Evolutionary conservation across 2,113 vertebrate species (phyloP), one percentile per base, ranked within the genome.

Genomic region (Poicephalus meyeri): DNA sequence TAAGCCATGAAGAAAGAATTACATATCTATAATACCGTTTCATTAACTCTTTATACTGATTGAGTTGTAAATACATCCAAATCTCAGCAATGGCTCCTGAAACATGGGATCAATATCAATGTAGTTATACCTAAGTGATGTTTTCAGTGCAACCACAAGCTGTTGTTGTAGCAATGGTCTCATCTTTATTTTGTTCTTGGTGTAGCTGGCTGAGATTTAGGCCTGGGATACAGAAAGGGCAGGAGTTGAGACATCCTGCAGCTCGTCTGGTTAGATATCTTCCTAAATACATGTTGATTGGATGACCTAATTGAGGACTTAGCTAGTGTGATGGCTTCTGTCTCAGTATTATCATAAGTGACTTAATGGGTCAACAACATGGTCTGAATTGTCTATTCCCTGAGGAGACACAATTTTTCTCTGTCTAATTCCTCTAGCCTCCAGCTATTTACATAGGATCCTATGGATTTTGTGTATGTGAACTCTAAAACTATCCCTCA

Each of bases 291-390:
- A 0, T 85, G 96, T 91, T 94, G 77, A 97, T 82, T 93, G 89
- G 86, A 55, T 97, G 96, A 95, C 96, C 95, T 97, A 97, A 95
- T 91, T 97, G 89, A 86, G 70, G 89, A 91, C 53, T 95, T 95
- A 92, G 74, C 86, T 85, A 29, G 89, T 88, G 58, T 80, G 39
- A 72, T 93, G 92, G 86, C 92, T 93, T 96, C 73, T 95, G 70
- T 95, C 69, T 96, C 46, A 9, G 2, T 88, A 35, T 49, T 85
- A 53, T 86, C 80, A 60, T 86, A 94, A 88, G 90, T 92, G 90
- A 86, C 56, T 82, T 89, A 85, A 89, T 83, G 78, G 92, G 92
- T 96, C 90, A 96, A 82, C 74, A 96, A 17, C 69, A 63, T 42
- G 52, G 72, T 91, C 94, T 91, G 91, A 96, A 90, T 79, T 92